Conservation (phyloP, 2,888 invertebrate species). For the Mycalesis mineus region DNA sequence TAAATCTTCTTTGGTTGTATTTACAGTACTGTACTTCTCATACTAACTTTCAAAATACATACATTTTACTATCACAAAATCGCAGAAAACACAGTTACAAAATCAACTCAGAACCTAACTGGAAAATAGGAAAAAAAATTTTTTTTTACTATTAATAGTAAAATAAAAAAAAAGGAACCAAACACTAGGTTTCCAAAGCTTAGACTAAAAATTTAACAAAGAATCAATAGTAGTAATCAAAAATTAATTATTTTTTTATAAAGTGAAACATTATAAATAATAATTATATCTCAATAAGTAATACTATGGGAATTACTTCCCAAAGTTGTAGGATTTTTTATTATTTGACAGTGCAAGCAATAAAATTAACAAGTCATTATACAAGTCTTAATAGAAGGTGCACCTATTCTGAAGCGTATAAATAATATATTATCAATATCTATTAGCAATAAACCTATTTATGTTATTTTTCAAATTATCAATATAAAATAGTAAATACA, state of each 20-base stretch:
- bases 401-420: slow-evolving; percentile 9
- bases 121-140: too few species aligned
- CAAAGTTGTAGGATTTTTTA: background rate
- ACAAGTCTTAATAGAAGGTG: background rate
- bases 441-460: background rate
- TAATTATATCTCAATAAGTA: background rate
- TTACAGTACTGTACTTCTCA: slow-evolving; percentile 44
- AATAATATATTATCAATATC: slow-evolving; percentile 6
- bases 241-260: too few species aligned
- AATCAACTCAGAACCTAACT: too few species aligned
- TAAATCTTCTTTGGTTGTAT: slow-evolving; percentile 67
- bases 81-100: background rate
- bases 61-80: slow-evolving; percentile 8
- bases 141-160: too few species aligned
- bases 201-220: too few species aligned
- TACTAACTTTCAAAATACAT: slow-evolving; percentile 12
- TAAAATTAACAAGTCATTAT: background rate
- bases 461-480: background rate
- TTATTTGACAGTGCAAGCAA: background rate
- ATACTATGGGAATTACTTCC: background rate
- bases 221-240: too few species aligned
- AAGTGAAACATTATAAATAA: background rate
- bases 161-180: too few species aligned
- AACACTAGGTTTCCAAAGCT: too few species aligned
- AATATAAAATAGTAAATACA: slow-evolving; percentile 1